A percentile compares a stretch with the other conserved stretches of the same genome.
Evolutionary conservation across 1,140 invertebrate genomes (phyloP).

Genomic region (Drosophila leontia): DNA sequence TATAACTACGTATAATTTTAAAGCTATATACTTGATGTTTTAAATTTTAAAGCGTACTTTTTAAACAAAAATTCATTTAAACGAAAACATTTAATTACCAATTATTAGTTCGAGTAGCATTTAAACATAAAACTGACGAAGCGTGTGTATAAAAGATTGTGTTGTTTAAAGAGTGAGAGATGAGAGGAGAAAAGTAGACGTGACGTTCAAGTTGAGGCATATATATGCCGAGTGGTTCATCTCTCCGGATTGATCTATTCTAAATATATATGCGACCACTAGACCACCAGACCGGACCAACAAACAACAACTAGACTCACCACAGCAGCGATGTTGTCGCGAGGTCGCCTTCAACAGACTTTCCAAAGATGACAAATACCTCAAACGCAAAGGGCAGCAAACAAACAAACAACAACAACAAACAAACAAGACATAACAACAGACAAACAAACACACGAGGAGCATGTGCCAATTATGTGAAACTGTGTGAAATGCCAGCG

Average conservation of each 20-base stretch:
- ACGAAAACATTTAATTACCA: constrained; percentile 67
- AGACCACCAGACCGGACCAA: constrained; percentile 62
- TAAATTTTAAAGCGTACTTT: constrained; percentile 78
- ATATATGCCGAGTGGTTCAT: constrained; percentile 1
- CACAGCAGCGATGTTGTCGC: constrained; percentile 49
- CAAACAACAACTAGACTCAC: constrained; percentile 39
- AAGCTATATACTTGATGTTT: constrained; percentile 75
- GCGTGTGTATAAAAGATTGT: constrained; percentile 79
- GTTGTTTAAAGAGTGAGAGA: constrained; percentile 65
- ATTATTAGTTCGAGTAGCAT: constrained; percentile 76
- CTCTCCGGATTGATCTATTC: constrained; percentile 1
- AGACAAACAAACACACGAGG: constrained; percentile 47
- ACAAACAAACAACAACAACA: constrained; percentile 32
- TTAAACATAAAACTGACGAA: constrained; percentile 84
- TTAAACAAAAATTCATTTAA: constrained; percentile 63
- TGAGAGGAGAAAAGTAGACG: constrained; percentile 28
- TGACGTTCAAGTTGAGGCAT: constrained; percentile 58
- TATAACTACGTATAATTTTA: constrained; percentile 71
- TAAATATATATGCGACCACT: constrained; percentile 15
- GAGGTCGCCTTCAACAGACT: constrained; percentile 73
- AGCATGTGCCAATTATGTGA: constrained; percentile 79
- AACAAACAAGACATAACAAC: constrained; percentile 44
- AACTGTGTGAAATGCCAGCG: constrained; percentile 75
- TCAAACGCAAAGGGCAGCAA: constrained; percentile 77
- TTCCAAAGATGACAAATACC: constrained; percentile 83